Conservation (phyloP, 1,140 invertebrate species). For the Lycorma delicatula region DNA sequence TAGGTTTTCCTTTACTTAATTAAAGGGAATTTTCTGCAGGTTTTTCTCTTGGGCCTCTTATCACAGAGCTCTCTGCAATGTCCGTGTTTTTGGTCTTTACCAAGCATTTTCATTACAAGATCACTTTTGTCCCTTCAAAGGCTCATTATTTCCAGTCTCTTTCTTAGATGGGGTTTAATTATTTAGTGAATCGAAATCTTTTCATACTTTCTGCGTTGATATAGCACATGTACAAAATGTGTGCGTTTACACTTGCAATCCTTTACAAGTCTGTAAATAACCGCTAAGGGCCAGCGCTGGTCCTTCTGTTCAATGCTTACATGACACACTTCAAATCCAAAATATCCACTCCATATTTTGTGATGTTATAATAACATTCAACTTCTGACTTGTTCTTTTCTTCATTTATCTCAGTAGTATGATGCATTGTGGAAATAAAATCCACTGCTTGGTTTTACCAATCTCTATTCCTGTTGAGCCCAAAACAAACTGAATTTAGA, state of each 20-base stretch:
- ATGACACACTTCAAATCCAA: slow-evolving; percentile 30
- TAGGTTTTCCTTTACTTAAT: neutral
- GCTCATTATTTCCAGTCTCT: slow-evolving; percentile 11
- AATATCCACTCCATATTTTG: slow-evolving; percentile 32
- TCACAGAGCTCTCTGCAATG: neutral
- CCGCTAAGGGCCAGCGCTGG: slow-evolving; percentile 31
- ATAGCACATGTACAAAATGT: slow-evolving; percentile 7
- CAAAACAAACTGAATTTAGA: slow-evolving; percentile 13
- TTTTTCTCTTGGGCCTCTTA: neutral
- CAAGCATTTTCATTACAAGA: neutral
- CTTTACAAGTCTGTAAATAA: slow-evolving; percentile 27
- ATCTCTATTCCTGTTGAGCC: slow-evolving; percentile 26
- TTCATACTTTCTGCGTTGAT: slow-evolving; percentile 4
- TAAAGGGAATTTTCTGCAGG: neutral
- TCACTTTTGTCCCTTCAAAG: neutral
- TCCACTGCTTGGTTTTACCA: slow-evolving; percentile 26
- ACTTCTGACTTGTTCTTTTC: slow-evolving; percentile 29
- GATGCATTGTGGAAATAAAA: slow-evolving; percentile 30
- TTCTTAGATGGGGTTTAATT: slow-evolving; percentile 24
- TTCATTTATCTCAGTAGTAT: slow-evolving; percentile 17
- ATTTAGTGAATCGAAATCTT: slow-evolving; percentile 24
- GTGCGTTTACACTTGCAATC: slow-evolving; percentile 22
- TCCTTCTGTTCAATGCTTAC: slow-evolving; percentile 23
- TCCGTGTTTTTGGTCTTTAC: neutral
- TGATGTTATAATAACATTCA: slow-evolving; percentile 29